phyloP scores from a whole-genome alignment of 1,140 invertebrate species.

The Vanessa atalanta region DNA sequence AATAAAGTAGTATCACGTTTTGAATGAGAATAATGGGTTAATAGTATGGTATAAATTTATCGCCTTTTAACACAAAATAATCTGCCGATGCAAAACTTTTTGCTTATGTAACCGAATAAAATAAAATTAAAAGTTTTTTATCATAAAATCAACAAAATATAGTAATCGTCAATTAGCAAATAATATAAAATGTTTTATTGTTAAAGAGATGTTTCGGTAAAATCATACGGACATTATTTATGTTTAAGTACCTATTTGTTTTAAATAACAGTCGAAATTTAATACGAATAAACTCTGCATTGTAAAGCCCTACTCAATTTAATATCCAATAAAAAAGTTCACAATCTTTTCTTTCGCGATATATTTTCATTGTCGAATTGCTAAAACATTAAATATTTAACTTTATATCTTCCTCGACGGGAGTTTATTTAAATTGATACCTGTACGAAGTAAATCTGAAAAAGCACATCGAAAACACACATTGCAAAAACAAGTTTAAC shows the following conservation, averaged over 20 bases:
- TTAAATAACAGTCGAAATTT: slow-evolving; percentile 34
- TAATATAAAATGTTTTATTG: slow-evolving; percentile 11
- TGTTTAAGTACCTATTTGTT: slow-evolving; percentile 33
- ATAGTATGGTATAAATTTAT: background rate
- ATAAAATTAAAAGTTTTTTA: background rate
- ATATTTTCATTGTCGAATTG: slow-evolving; percentile 32
- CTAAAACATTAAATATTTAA: slow-evolving; percentile 29
- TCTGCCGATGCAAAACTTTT: background rate
- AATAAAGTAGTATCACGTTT: background rate
- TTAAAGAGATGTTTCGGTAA: slow-evolving; percentile 17
- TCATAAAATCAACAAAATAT: slow-evolving; percentile 3
- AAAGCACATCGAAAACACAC: slow-evolving; percentile 71
- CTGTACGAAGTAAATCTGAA: slow-evolving; percentile 70
- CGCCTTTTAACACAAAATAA: background rate
- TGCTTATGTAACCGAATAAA: no score
- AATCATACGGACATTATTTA: slow-evolving; percentile 27
- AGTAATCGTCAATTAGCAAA: background rate
- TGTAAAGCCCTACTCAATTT: slow-evolving; percentile 34
- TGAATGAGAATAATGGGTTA: no score
- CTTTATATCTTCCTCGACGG: slow-evolving; percentile 21
- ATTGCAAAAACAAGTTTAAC: slow-evolving; percentile 52
- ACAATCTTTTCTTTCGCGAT: slow-evolving; percentile 21
- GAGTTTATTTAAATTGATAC: slow-evolving; percentile 66
- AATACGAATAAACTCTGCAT: slow-evolving; percentile 34
- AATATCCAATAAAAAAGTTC: slow-evolving; percentile 38